Evolutionary conservation across 2,797 vertebrate species (phyloP).

Genomic region (Pogoniulus pusillus): DNA sequence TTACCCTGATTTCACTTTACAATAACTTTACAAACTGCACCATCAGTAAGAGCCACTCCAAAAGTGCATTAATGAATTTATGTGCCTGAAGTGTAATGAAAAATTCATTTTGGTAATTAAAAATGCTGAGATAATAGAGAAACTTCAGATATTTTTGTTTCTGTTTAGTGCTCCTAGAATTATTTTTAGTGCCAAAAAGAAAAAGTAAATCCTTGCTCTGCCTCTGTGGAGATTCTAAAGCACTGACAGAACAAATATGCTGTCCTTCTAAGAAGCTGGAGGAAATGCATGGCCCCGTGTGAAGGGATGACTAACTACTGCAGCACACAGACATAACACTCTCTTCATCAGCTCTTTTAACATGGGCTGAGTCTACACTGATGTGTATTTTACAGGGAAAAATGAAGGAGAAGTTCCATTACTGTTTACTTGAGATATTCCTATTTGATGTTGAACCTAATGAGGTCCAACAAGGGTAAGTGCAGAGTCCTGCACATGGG

Average conservation of each 20-base stretch:
- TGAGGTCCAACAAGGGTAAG: too few relatives aligned
- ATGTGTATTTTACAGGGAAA: neutral
- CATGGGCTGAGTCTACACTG: neutral
- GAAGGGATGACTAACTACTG: neutral
- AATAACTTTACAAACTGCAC: neutral
- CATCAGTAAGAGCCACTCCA: neutral
- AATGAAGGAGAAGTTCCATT: neutral
- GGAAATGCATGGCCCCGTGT: neutral
- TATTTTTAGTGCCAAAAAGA: neutral
- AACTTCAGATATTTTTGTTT: neutral
- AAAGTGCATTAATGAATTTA: neutral
- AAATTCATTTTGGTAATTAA: neutral
- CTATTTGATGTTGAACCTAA: neutral
- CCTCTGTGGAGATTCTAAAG: neutral
- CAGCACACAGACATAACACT: accelerated
- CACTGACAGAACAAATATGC: neutral
- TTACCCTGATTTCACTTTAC: conserved; percentile 24
- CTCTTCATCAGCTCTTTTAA: neutral
- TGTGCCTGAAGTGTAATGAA: neutral
- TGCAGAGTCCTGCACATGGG: too few relatives aligned
- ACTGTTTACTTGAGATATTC: conserved; percentile 4
- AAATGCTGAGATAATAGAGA: neutral
- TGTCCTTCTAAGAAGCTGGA: neutral
- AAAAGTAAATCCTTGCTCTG: neutral
- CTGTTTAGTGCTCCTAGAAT: neutral